Conservation (phyloP, 2,888 invertebrate species). For the Creontiades dilutus region DNA sequence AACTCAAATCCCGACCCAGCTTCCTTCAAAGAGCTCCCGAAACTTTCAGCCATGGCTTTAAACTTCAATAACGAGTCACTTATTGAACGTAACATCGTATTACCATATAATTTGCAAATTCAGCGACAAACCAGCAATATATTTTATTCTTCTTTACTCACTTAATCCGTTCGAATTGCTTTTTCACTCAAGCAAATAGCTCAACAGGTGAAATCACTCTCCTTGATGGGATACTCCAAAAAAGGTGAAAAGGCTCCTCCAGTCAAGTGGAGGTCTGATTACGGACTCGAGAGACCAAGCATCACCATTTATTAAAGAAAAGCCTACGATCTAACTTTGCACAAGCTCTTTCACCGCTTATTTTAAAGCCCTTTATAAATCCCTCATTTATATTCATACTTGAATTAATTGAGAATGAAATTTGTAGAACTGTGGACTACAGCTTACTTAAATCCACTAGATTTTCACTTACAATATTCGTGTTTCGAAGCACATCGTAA, state of each 20-base stretch:
- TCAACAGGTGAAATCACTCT: slow-evolving; percentile 35
- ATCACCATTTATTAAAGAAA: slow-evolving; percentile 11
- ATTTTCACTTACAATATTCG: no score
- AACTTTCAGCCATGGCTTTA: neutral
- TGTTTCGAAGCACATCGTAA: no score
- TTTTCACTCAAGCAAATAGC: slow-evolving; percentile 32
- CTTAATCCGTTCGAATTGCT: neutral
- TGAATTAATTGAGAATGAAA: slow-evolving; percentile 27
- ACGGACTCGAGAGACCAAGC: slow-evolving; percentile 36
- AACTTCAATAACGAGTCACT: neutral
- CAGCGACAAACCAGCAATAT: neutral
- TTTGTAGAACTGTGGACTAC: neutral
- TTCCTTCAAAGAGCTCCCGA: neutral
- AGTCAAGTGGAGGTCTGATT: slow-evolving; percentile 29
- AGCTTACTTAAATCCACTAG: no score
- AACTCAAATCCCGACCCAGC: neutral
- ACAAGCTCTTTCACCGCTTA: slow-evolving; percentile 2
- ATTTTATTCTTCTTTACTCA: neutral
- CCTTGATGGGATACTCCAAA: slow-evolving; percentile 29
- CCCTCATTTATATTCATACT: neutral
- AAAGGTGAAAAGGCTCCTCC: slow-evolving; percentile 28
- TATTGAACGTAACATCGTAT: neutral
- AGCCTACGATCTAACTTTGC: slow-evolving; percentile 33
- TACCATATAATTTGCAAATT: neutral
- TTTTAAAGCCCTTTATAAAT: slow-evolving; percentile 22